Percentiles rank a stretch among this genome's conserved stretches.
Evolutionary conservation across 2,113 vertebrate genomes (phyloP).

Genomic region (Perognathus longimembris): DNA sequence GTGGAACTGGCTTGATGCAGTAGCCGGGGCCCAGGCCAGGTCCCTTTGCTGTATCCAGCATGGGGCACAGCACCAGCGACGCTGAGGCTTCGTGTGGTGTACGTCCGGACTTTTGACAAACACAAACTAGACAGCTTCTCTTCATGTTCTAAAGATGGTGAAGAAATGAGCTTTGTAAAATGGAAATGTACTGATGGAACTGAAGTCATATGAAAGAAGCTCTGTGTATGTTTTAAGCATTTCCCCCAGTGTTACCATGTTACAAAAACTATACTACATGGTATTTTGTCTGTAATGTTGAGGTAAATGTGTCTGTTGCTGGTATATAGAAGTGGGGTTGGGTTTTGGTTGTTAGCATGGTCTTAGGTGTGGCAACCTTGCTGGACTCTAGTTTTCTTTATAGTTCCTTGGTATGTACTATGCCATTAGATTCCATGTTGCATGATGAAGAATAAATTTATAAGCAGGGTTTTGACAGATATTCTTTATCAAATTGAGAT

Average conservation of each 20-base stretch:
- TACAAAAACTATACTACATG: background rate
- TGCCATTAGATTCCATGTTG: background rate
- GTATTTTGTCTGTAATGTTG: background rate
- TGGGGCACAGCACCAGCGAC: fast-evolving
- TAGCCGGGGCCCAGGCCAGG: background rate
- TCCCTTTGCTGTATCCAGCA: background rate
- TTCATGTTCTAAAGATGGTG: background rate
- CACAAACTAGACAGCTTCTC: background rate
- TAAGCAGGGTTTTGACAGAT: background rate
- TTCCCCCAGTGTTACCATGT: background rate
- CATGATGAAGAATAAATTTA: background rate
- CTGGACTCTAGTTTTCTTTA: background rate
- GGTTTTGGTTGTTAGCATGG: background rate
- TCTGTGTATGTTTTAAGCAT: background rate
- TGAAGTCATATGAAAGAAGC: background rate
- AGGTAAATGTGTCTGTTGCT: background rate
- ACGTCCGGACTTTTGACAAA: background rate
- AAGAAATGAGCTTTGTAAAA: background rate
- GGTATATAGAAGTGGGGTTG: background rate
- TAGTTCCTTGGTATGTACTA: background rate
- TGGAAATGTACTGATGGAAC: background rate
- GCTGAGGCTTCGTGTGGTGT: fast-evolving
- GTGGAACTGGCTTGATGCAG: background rate
- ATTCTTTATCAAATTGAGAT: background rate
- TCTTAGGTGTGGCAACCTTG: background rate